Percentiles rank a stretch among this genome's conserved stretches.
Conservation (phyloP, 2,113 vertebrate genomes). For the Toxostoma redivivum region DNA sequence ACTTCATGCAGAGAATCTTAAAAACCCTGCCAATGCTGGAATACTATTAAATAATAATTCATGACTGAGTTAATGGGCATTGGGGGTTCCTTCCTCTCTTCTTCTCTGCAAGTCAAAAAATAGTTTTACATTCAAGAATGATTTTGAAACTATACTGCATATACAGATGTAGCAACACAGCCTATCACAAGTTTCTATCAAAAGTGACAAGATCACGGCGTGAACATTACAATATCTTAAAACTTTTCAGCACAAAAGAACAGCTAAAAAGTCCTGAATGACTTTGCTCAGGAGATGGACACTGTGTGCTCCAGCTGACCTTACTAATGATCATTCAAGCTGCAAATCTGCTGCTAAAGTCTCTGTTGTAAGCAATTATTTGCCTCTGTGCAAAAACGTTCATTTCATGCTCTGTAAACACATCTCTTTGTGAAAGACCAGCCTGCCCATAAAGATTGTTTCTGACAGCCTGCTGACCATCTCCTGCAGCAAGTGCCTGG, state of each 20-base stretch:
- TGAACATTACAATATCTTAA: not conserved
- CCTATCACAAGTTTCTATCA: not conserved
- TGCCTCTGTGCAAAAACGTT: slow-evolving; percentile 71
- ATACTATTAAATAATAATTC: not conserved
- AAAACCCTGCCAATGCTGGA: not conserved
- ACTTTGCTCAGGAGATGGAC: slow-evolving; percentile 31
- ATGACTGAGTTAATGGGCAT: not conserved
- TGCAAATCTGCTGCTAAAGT: slow-evolving; percentile 58
- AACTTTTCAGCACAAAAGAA: not conserved
- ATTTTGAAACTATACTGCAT: not conserved
- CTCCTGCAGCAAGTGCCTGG: slow-evolving; percentile 26
- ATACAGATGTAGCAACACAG: not conserved
- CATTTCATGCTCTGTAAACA: slow-evolving; percentile 81
- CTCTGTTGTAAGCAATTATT: slow-evolving; percentile 68
- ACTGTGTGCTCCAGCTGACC: slow-evolving; percentile 52
- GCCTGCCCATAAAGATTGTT: slow-evolving; percentile 58
- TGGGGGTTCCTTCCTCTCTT: not conserved
- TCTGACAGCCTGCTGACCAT: slow-evolving; percentile 60
- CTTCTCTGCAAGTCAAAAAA: not conserved
- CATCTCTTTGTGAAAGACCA: slow-evolving; percentile 68
- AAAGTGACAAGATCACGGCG: not conserved
- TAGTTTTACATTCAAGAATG: not conserved
- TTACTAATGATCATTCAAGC: slow-evolving; percentile 60
- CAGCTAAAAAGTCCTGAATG: not conserved
- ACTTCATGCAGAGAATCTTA: not conserved